phyloP scores from a whole-genome alignment of 2,888 invertebrate species.

The Hypomecis punctinalis region DNA sequence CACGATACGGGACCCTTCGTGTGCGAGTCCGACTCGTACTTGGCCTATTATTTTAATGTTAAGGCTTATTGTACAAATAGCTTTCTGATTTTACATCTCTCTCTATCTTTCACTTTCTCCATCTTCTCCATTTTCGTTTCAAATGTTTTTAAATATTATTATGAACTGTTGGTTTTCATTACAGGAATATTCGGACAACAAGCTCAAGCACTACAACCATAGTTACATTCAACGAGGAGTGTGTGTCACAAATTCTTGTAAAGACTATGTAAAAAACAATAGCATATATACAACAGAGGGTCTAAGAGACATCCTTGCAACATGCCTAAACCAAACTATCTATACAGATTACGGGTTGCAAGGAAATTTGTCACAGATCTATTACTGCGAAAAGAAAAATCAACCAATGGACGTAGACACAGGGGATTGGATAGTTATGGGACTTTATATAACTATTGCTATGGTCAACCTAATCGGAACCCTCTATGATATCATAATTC shows the following conservation, averaged over 20 bases:
- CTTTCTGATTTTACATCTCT: not conserved
- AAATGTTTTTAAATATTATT: no score
- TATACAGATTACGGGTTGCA: constrained; percentile 44
- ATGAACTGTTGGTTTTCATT: constrained; percentile 16
- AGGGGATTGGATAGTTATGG: constrained; percentile 40
- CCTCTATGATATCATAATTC: constrained; percentile 35
- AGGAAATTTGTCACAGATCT: constrained; percentile 38
- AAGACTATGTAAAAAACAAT: constrained; percentile 33
- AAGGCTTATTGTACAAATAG: no score
- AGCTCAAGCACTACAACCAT: constrained; percentile 51
- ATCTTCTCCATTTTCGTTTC: not conserved
- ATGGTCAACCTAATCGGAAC: constrained; percentile 37
- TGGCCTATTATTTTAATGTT: no score
- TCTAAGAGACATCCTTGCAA: constrained; percentile 42
- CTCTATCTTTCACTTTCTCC: not conserved
- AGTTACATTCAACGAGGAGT: constrained; percentile 49
- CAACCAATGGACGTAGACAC: constrained; percentile 28
- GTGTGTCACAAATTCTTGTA: constrained; percentile 47
- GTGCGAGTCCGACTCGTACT: no score
- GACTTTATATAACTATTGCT: constrained; percentile 28
- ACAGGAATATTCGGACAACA: constrained; percentile 50
- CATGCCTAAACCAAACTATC: constrained; percentile 49
- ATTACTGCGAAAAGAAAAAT: constrained; percentile 41
- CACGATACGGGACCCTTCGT: no score
- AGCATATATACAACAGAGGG: constrained; percentile 34